Base-by-base conservation (phyloP, 2,888 invertebrate species). In the Lepeophtheirus nordmannii region DNA sequence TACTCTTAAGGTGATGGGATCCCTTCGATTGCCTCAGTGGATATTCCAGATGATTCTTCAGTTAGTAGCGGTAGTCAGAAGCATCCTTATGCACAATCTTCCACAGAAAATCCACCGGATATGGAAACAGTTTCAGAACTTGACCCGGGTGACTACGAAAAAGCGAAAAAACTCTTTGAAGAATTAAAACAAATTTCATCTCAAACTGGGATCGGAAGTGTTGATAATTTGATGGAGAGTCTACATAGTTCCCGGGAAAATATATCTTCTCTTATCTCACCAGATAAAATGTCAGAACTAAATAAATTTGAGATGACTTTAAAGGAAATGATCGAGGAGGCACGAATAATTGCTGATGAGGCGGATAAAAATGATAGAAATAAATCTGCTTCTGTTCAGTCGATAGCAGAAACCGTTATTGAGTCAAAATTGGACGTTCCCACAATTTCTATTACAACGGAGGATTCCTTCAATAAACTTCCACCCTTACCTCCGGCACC, bases 261-360 rank as follows among this genome's bases (percentile, higher is more conserved):
- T 37, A 1, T 64, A 10, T 14, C 57, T 37, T 60, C 60, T 12
- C 14, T 66, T 8, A 66, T 66, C 41, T 60, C 66, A 9, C 46
- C n/a, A 14, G 66, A 66, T 17, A 66, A 66, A 37, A 60, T 38
- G 17, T n/a, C 59, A 20, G 58, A 59, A 23, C 40, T 66, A n/a
- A 39, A 30, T 46, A 66, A 61, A 11, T 66, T 66, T 46, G 66
- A 66, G 23, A 40, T 60, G 60, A 66, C 17, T n/a, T 60, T 66
- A 14, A 66, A 66, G 46, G 38, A 59, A 11, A 66, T 66, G 66
- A 66, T 66, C 46, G 60, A 66, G 46, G 66, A 66, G 22, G 66
- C 66, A 38, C 37, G 58, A 56, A 41, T 37, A 11, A 38, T 66
- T 30, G 66, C 46, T 11, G 40, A 58, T 12, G 64, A 22, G 23